Base-by-base conservation (phyloP, 2,113 vertebrate species). In the Catagonus wagneri region DNA sequence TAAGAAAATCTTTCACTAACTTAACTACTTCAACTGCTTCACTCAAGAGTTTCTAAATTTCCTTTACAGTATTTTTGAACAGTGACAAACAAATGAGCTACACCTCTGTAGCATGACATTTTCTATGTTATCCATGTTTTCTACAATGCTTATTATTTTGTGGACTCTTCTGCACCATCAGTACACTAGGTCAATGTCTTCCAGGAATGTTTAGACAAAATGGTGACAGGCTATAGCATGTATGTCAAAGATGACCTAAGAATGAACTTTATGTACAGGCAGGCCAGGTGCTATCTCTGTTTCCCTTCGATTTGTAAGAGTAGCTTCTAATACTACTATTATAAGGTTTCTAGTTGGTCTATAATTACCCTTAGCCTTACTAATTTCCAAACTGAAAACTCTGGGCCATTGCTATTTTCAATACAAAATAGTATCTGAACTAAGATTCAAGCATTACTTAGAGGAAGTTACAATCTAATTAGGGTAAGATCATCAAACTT, bases 401-500 rank as follows among this genome's bases (percentile, higher is more conserved):
- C 44, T 44, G 44, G 56, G 83, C 63, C 56, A 95, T 13, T 65
- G 76, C 19, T 68, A 25, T 87, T 83, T 93, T 80, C 27, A 96
- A 71, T n/a, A 93, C 12, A 87, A 29, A 66, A 34, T 11, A 84
- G 69, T 19, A 86, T 23, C 85, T 61, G 5, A 89, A 88, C 22
- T 84, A 93, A 76, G 20, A 96, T 29, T 95, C 56, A 91, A 91
- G 52, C 25, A 95, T 22, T 89, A 86, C n/a, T 83, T 69, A 34
- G 27, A 93, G 25, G 14, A 94, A 61, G 34, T 54, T 79, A 87
- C 58, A 90, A 97, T 92, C 36, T 68, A 96, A 88, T 63, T 66
- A 93, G 32, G 36, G 22, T 11, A 97, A 91, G 69, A 88, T 69
- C 60, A 71, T 86, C 63, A 93, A 95, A 87, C 58, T 29, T 72